A percentile compares a stretch with the other conserved stretches of the same genome.
These are phyloP conservation scores for Calameuta pallipes DNA, from an alignment of 2,888 invertebrate genomes.

Conservation along the genomic window DNA sequence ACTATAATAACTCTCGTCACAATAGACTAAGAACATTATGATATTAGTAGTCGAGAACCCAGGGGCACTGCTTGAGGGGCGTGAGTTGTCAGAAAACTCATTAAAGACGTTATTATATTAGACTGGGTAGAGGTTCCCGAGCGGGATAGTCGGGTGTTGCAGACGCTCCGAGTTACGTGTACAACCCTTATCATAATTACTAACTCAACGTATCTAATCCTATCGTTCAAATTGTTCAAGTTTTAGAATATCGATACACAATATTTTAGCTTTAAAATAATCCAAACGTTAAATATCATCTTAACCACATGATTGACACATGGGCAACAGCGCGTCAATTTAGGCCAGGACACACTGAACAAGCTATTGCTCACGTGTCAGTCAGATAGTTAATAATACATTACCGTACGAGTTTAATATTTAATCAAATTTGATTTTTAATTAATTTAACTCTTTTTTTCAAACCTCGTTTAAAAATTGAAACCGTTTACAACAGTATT, in stretches of 20 bases:
- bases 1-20: conserved; percentile 32
- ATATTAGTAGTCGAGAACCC: conserved; percentile 24
- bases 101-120: conserved; percentile 42
- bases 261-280: not conserved
- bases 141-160: not conserved
- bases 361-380: no score
- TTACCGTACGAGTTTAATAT: not conserved
- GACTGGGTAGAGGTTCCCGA: not conserved
- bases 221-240: not conserved
- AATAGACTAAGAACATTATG: conserved; percentile 27
- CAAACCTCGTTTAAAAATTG: no score
- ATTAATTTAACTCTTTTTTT: no score
- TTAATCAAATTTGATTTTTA: not conserved
- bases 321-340: no score
- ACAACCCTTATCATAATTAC: not conserved
- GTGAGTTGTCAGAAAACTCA: conserved; percentile 38
- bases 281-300: not conserved
- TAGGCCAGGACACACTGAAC: no score
- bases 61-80: conserved; percentile 1
- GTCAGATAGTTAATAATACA: not conserved
- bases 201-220: not conserved
- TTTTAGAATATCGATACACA: not conserved
- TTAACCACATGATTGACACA: not conserved
- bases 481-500: not conserved
- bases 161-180: not conserved